These are phyloP conservation scores for Stigmatopora nigra DNA, from an alignment of 2,113 vertebrate genomes.

Conservation along the genomic window DNA sequence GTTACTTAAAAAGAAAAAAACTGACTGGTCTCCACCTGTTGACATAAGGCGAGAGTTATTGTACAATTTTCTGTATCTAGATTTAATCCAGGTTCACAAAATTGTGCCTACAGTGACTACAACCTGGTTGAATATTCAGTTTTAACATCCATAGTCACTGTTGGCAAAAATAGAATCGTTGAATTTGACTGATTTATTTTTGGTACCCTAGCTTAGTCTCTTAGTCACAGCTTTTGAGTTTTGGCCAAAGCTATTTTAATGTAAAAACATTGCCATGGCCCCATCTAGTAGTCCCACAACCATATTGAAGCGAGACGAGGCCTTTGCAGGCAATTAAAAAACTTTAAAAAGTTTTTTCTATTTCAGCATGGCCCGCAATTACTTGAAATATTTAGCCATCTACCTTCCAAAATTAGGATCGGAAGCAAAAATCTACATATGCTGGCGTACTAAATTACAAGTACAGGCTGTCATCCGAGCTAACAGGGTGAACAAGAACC, in stretches of 20 bases:
- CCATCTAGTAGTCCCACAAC: background rate
- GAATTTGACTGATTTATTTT: too few species aligned
- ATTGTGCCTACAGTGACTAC: too few species aligned
- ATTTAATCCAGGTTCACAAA: background rate
- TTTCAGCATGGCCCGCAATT: background rate
- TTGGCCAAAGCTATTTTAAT: background rate
- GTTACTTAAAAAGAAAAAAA: too few species aligned
- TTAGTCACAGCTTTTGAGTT: background rate
- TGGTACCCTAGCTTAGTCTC: too few species aligned
- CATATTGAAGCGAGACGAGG: background rate
- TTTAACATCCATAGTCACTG: too few species aligned
- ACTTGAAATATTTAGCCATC: background rate
- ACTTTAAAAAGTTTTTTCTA: background rate
- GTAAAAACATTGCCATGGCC: background rate
- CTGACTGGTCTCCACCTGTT: background rate
- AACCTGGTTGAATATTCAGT: too few species aligned
- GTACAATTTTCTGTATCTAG: background rate
- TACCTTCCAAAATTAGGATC: background rate
- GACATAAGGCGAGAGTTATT: background rate
- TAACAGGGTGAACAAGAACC: slow-evolving; percentile 70
- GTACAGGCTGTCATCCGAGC: slow-evolving; percentile 42
- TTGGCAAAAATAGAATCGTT: too few species aligned
- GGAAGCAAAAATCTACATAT: background rate
- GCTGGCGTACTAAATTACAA: slow-evolving; percentile 36
- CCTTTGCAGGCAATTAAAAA: background rate